phyloP scores from a whole-genome alignment of 2,888 invertebrate genomes.

The Tortricodes alternella region DNA sequence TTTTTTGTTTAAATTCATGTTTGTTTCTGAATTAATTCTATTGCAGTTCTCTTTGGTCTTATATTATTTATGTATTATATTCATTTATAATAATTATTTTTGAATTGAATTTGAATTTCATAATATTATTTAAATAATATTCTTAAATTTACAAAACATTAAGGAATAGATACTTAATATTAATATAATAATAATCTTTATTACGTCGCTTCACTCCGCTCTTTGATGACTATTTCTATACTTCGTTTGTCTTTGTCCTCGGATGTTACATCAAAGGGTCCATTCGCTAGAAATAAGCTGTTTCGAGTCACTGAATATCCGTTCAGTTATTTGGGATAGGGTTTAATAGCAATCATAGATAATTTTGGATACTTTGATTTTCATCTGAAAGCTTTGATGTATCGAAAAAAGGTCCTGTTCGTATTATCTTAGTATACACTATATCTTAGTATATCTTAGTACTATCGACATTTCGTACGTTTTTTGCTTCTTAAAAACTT shows the following conservation, averaged over 20 bases:
- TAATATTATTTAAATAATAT: too few relatives aligned
- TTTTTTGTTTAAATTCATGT: too few relatives aligned
- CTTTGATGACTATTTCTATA: slow-evolving; percentile 32
- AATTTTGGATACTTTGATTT: slow-evolving; percentile 4
- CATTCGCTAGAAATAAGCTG: slow-evolving; percentile 42
- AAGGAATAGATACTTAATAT: background rate
- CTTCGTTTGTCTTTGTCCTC: slow-evolving; percentile 32
- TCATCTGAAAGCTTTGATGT: background rate
- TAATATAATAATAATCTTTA: slow-evolving; percentile 7
- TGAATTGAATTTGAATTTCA: too few relatives aligned
- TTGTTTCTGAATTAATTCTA: too few relatives aligned
- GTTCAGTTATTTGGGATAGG: slow-evolving; percentile 32
- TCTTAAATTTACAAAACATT: background rate
- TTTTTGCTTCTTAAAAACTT: too few relatives aligned
- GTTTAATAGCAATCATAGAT: slow-evolving; percentile 20
- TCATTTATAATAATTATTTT: too few relatives aligned
- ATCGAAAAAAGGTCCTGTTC: too few relatives aligned
- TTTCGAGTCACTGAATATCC: slow-evolving; percentile 42
- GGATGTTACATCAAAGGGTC: slow-evolving; percentile 39
- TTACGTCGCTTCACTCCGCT: slow-evolving; percentile 15
- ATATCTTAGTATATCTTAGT: too few relatives aligned
- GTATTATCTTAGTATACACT: too few relatives aligned
- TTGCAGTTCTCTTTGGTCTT: too few relatives aligned
- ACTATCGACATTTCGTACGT: too few relatives aligned
- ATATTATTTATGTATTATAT: too few relatives aligned